These are phyloP conservation scores for Lithophane socia DNA, from an alignment of 2,888 invertebrate genomes.

Conservation along the genomic window DNA sequence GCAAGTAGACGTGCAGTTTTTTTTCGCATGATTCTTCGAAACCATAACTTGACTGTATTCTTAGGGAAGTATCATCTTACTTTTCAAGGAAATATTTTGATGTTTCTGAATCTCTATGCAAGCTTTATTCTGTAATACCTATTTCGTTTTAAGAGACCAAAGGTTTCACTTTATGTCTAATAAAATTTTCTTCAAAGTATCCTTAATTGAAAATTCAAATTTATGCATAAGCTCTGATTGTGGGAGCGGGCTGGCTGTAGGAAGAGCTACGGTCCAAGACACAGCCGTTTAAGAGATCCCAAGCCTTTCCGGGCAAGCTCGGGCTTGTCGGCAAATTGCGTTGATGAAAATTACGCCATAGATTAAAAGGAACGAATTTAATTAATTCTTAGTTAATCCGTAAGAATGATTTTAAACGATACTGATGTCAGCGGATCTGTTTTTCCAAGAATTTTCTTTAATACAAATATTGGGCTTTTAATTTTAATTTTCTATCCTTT, in stretches of 20 bases:
- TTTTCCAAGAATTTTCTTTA: neutral
- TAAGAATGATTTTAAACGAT: constrained; percentile 57
- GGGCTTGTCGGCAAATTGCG: constrained; percentile 83
- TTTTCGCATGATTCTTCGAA: neutral
- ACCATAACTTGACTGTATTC: constrained; percentile 3
- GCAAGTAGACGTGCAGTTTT: neutral
- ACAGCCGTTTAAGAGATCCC: constrained; percentile 81
- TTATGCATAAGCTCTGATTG: constrained; percentile 91
- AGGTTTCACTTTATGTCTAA: constrained; percentile 90
- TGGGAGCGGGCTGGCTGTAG: constrained; percentile 76
- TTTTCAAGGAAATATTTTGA: constrained; percentile 7
- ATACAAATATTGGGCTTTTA: neutral
- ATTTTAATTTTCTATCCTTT: neutral
- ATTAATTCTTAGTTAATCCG: constrained; percentile 76
- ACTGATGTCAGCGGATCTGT: neutral
- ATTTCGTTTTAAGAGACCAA: constrained; percentile 88
- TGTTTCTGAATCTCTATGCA: constrained; percentile 65
- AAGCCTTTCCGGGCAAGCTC: constrained; percentile 79
- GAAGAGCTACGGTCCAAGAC: constrained; percentile 75
- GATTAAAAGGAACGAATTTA: constrained; percentile 79
- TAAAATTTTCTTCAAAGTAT: constrained; percentile 90
- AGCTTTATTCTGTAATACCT: constrained; percentile 80
- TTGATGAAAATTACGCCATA: constrained; percentile 82
- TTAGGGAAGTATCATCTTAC: neutral
- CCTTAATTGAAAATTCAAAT: constrained; percentile 90